Percentiles rank a stretch among this genome's conserved stretches.
These are phyloP conservation scores for Lichenostomus cassidix DNA, from an alignment of 2,113 vertebrate genomes.

Conservation along the genomic window DNA sequence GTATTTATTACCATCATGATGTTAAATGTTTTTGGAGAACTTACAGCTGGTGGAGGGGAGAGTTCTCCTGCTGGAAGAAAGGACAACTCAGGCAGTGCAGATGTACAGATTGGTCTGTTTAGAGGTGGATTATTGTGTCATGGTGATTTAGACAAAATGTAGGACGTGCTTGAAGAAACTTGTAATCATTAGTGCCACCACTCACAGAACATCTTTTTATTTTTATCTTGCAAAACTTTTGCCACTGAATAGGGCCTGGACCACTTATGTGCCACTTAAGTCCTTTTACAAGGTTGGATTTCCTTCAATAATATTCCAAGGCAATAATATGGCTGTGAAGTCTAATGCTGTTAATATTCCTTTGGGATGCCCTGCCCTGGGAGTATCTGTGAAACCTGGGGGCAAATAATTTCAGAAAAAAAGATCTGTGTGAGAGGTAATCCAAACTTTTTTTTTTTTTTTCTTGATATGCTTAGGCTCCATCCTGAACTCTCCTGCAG, in stretches of 20 bases:
- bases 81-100: neutral
- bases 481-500: slow-evolving; percentile 10
- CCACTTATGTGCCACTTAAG: neutral
- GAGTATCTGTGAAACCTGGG: neutral
- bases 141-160: neutral
- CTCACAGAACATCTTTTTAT: neutral
- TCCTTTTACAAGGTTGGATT: neutral
- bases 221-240: neutral
- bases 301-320: neutral
- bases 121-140: neutral
- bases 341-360: neutral
- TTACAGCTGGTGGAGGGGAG: neutral
- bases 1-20: slow-evolving; percentile 4
- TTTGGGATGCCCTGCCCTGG: neutral
- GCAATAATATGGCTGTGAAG: neutral
- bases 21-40: neutral
- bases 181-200: neutral
- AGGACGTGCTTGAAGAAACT: neutral
- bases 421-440: neutral
- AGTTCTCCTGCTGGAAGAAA: neutral
- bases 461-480: neutral
- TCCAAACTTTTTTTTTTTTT: neutral
- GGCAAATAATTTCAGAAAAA: neutral
- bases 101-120: fast-evolving
- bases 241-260: neutral